Conservation (phyloP, 2,888 invertebrate species). For the Polydrusus tereticollis region DNA sequence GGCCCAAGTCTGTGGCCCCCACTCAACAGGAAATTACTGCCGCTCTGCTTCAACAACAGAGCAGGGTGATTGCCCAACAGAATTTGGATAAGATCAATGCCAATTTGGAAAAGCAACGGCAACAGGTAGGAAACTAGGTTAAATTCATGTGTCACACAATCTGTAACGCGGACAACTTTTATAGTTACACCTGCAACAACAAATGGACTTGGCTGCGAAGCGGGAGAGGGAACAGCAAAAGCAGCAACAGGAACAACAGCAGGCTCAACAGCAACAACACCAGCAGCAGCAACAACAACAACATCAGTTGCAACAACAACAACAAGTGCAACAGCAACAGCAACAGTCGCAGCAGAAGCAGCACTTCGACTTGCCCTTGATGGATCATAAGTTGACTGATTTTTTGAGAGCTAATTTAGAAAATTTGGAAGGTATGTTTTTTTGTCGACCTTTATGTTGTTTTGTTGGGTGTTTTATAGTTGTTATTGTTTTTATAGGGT, state of each 20-base stretch:
- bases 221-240: slow-evolving; percentile 63
- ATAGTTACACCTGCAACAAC: slow-evolving; percentile 63
- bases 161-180: not conserved
- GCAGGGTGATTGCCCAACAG: slow-evolving; percentile 71
- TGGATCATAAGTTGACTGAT: slow-evolving; percentile 79
- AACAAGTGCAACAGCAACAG: slow-evolving; percentile 61
- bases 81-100: slow-evolving; percentile 73
- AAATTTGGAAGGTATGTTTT: slow-evolving; percentile 74
- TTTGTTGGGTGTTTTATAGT: no score
- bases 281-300: slow-evolving; percentile 63
- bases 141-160: no score
- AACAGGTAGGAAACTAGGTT: slow-evolving; percentile 61
- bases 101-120: slow-evolving; percentile 72
- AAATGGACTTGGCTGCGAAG: slow-evolving; percentile 62
- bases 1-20: slow-evolving; percentile 65
- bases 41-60: slow-evolving; percentile 77
- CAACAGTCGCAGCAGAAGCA: slow-evolving; percentile 61
- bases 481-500: slow-evolving; percentile 54
- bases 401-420: slow-evolving; percentile 81
- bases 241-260: slow-evolving; percentile 62
- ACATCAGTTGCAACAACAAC: slow-evolving; percentile 58
- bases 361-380: slow-evolving; percentile 65
- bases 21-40: slow-evolving; percentile 77
- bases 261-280: slow-evolving; percentile 61
- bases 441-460: no score